A percentile compares a stretch with the other conserved stretches of the same genome.
phyloP scores from a whole-genome alignment of 1,140 invertebrate genomes.

The Apocrypta bakeri region DNA sequence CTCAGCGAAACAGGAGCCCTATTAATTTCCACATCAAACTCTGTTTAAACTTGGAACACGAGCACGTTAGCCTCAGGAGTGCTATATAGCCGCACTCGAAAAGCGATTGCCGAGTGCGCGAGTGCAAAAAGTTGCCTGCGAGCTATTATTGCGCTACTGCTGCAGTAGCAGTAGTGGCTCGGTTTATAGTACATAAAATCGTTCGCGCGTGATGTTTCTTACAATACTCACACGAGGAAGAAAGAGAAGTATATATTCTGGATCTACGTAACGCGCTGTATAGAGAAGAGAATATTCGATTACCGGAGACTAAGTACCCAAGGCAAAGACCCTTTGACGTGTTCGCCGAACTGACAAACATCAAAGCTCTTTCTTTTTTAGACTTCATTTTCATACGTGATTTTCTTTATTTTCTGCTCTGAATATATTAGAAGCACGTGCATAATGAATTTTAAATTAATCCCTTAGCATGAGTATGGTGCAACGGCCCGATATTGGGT shows the following conservation, averaged over 20 bases:
- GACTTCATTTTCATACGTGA: background rate
- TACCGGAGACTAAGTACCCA: background rate
- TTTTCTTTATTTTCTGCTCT: background rate
- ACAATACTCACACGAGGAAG: background rate
- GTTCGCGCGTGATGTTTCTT: conserved; percentile 18
- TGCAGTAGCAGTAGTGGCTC: background rate
- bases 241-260: background rate
- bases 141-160: conserved; percentile 17
- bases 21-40: conserved; percentile 11
- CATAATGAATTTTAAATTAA: background rate
- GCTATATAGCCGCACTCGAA: background rate
- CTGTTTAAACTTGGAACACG: conserved; percentile 1
- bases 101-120: background rate
- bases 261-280: background rate
- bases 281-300: conserved; percentile 33
- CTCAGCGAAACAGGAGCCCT: background rate
- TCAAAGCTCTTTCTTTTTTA: background rate
- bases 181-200: conserved; percentile 23
- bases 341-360: background rate
- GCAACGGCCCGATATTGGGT: no score
- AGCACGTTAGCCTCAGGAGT: background rate
- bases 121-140: conserved; percentile 13
- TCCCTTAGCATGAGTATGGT: no score
- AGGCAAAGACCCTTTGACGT: background rate
- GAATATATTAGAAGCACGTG: no score